These are phyloP conservation scores for Gila orcuttii DNA, from an alignment of 2,113 vertebrate genomes.

Conservation along the genomic window DNA sequence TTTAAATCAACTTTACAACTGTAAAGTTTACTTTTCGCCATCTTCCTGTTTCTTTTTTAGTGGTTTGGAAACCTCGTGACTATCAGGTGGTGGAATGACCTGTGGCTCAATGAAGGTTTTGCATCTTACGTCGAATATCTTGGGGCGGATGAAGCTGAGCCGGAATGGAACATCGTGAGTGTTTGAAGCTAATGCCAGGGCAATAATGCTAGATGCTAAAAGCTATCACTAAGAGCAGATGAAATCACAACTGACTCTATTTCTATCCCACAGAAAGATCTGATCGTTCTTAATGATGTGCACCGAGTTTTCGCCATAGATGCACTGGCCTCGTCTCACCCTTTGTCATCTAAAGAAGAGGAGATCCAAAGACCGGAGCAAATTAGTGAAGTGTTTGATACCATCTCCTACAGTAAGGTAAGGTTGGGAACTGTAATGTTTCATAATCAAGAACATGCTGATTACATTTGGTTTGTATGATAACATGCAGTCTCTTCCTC, in stretches of 20 bases:
- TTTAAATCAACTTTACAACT: neutral
- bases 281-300: conserved; percentile 84
- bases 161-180: conserved; percentile 82
- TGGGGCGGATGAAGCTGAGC: conserved; percentile 78
- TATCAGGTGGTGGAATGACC: conserved; percentile 91
- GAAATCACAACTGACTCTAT: neutral
- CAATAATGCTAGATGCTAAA: neutral
- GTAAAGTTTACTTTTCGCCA: neutral
- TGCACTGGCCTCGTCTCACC: conserved; percentile 87
- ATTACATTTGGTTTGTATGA: neutral
- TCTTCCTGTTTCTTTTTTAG: conserved; percentile 64
- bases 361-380: conserved; percentile 86
- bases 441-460: neutral
- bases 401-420: conserved; percentile 95
- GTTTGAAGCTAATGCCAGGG: neutral
- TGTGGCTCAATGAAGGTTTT: conserved; percentile 97
- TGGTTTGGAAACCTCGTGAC: conserved; percentile 98
- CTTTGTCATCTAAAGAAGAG: conserved; percentile 78
- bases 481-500: conserved; percentile 5
- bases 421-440: neutral
- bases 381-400: conserved; percentile 91
- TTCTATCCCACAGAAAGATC: conserved; percentile 79
- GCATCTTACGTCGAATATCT: conserved; percentile 93
- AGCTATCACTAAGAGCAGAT: neutral
- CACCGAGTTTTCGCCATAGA: conserved; percentile 85